A percentile compares a stretch with the other conserved stretches of the same genome.
phyloP scores from a whole-genome alignment of 2,113 vertebrate genomes.

The Psammodynastes pulverulentus region DNA sequence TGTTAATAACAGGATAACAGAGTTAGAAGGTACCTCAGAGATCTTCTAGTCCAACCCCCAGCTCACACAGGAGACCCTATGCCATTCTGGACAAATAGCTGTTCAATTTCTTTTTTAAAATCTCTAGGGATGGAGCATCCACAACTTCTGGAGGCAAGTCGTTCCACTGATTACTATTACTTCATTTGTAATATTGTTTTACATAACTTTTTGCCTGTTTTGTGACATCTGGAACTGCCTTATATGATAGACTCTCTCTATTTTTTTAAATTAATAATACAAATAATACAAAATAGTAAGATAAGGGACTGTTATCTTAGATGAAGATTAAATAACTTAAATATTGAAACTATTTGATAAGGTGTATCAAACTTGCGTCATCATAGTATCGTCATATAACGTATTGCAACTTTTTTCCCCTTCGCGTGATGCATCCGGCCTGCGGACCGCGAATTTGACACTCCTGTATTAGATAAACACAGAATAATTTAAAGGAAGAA shows the following conservation, averaged over 20 bases:
- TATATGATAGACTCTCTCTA: neutral
- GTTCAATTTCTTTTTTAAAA: too few relatives aligned
- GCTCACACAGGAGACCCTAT: too few relatives aligned
- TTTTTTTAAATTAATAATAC: neutral
- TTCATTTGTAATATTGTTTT: neutral
- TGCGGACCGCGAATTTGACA: too few relatives aligned
- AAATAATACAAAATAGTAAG: neutral
- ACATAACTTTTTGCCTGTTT: neutral
- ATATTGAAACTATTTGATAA: neutral
- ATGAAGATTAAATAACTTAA: neutral
- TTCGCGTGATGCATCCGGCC: too few relatives aligned
- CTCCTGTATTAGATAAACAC: neutral
- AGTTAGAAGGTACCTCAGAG: too few relatives aligned
- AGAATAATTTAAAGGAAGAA: neutral
- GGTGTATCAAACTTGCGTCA: too few relatives aligned
- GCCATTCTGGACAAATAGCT: too few relatives aligned
- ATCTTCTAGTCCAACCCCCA: too few relatives aligned
- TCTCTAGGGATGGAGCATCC: too few relatives aligned
- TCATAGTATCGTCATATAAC: too few relatives aligned
- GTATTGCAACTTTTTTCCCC: too few relatives aligned
- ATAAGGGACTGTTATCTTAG: neutral
- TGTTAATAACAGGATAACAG: neutral
- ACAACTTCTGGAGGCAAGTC: too few relatives aligned
- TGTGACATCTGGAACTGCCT: neutral
- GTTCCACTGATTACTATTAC: neutral